Evolutionary conservation across 2,797 vertebrate genomes (phyloP).

Genomic region (Alcedo atthis): DNA sequence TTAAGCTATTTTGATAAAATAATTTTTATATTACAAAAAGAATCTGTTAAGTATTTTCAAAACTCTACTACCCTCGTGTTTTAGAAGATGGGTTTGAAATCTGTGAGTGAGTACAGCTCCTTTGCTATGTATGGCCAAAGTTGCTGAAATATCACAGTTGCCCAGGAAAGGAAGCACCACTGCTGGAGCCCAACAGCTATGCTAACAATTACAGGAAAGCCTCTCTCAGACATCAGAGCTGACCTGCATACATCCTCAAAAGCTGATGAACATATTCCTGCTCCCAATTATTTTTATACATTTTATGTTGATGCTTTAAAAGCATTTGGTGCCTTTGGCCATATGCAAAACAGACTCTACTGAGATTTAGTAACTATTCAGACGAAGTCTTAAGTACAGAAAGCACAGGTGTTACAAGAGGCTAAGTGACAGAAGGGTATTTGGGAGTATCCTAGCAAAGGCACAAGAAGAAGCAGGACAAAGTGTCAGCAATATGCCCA

Average conservation of each 20-base stretch:
- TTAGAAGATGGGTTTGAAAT: not conserved
- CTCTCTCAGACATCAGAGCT: no score
- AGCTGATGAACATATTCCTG: not conserved
- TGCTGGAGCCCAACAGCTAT: not conserved
- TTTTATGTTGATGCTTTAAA: no score
- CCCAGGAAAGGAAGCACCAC: not conserved
- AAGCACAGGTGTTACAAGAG: not conserved
- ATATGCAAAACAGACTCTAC: not conserved
- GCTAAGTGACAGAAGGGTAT: not conserved
- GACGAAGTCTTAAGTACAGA: not conserved
- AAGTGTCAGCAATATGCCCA: not conserved
- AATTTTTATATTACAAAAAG: not conserved
- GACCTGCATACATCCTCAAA: not conserved
- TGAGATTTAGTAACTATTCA: not conserved
- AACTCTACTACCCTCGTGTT: not conserved
- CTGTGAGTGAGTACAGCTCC: not conserved
- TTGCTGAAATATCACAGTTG: not conserved
- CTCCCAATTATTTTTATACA: not conserved
- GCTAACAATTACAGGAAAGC: not conserved
- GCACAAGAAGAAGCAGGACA: not conserved
- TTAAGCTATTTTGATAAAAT: not conserved
- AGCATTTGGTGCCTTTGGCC: not conserved
- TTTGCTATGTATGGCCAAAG: not conserved
- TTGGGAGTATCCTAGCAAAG: not conserved
- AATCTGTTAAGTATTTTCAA: not conserved